phyloP scores from a whole-genome alignment of 2,113 vertebrate genomes.

The Cyanoramphus novaezelandiae region DNA sequence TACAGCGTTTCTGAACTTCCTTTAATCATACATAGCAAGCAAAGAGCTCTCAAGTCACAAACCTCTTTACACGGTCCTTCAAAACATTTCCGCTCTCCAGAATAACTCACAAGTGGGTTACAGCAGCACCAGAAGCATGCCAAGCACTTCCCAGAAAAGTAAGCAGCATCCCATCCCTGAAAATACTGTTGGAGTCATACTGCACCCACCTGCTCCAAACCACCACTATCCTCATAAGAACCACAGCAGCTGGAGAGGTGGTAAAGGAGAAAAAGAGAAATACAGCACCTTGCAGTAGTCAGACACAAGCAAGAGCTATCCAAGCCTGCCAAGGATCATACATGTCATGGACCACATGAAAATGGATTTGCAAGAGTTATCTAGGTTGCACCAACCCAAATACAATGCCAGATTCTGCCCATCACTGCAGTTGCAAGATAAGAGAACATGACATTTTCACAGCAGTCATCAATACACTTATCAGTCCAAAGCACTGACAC shows the following conservation, averaged over 20 bases:
- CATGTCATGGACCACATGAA: neutral
- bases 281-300: neutral
- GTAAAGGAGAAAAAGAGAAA: neutral
- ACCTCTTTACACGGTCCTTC: neutral
- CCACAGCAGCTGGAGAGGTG: neutral
- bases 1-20: neutral
- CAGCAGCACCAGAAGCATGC: neutral
- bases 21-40: neutral
- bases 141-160: neutral
- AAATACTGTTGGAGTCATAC: neutral
- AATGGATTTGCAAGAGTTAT: neutral
- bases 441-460: slow-evolving; percentile 49
- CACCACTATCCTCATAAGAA: neutral
- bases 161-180: neutral
- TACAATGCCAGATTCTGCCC: neutral
- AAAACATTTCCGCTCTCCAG: neutral
- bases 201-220: neutral
- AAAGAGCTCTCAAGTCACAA: neutral
- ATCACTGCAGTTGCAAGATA: neutral
- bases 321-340: neutral
- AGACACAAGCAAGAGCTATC: neutral
- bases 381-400: neutral
- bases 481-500: slow-evolving; percentile 43
- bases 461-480: slow-evolving; percentile 50
- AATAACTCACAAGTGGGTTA: neutral